Conservation (phyloP, 2,888 invertebrate genomes). For the Apodemia zela region DNA sequence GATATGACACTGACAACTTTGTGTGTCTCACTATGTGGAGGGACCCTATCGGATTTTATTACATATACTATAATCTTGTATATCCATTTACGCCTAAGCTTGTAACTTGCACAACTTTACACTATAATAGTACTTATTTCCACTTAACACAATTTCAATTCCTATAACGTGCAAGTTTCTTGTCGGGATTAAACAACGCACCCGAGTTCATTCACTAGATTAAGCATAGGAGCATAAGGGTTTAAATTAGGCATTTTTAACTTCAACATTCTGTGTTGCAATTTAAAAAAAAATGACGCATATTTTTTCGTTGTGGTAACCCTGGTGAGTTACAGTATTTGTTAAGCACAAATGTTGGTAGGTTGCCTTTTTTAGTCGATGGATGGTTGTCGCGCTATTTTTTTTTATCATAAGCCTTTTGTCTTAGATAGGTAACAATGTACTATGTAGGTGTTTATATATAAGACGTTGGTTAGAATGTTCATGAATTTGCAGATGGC, state of each 20-base stretch:
- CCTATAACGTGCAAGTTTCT: conserved; percentile 29
- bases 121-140: conserved; percentile 36
- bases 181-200: conserved; percentile 27
- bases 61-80: conserved; percentile 21
- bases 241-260: conserved; percentile 65
- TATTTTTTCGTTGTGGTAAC: conserved; percentile 50
- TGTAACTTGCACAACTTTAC: conserved; percentile 28
- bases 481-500: conserved; percentile 26
- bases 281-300: conserved; percentile 46
- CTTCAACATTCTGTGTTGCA: conserved; percentile 63
- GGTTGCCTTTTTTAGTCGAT: conserved; percentile 51
- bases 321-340: conserved; percentile 59
- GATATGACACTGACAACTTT: neutral
- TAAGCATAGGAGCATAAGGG: conserved; percentile 66
- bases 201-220: conserved; percentile 55
- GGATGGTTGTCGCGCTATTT: conserved; percentile 59
- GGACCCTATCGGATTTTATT: conserved; percentile 14
- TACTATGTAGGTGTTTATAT: conserved; percentile 63
- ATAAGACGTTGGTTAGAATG: conserved; percentile 49
- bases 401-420: conserved; percentile 55
- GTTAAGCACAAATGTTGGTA: conserved; percentile 52
- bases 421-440: conserved; percentile 71
- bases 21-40: conserved; percentile 1
- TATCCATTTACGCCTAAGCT: conserved; percentile 27
- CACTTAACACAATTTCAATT: conserved; percentile 25